Conservation (phyloP, 2,797 vertebrate genomes). For the Xenopus petersii region DNA sequence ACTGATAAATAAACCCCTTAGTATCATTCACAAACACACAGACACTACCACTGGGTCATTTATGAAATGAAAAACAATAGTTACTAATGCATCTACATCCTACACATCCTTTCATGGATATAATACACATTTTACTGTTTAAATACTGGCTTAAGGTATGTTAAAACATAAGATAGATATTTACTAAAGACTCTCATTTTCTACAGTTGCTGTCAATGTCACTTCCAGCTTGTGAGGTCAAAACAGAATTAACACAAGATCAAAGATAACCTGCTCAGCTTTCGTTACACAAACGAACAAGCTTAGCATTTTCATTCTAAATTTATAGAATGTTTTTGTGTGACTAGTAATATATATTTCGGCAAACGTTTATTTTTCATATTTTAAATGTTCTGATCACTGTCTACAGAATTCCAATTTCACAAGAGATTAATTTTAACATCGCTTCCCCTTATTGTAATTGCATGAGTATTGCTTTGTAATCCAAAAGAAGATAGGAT, state of each 20-base stretch:
- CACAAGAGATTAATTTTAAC: conserved; percentile 45
- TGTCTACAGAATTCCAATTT: conserved; percentile 44
- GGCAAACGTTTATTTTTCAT: conserved; percentile 29
- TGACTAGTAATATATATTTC: conserved; percentile 16
- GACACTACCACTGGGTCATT: too few species aligned
- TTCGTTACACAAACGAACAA: conserved; percentile 16
- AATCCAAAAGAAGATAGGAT: conserved; percentile 22
- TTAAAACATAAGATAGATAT: background rate
- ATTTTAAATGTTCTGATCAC: conserved; percentile 40
- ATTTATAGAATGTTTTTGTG: conserved; percentile 1
- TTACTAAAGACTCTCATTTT: background rate
- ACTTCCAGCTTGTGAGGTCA: conserved; percentile 32
- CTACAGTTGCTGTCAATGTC: conserved; percentile 14
- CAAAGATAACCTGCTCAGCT: background rate
- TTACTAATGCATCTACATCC: too few species aligned
- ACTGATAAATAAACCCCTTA: too few species aligned
- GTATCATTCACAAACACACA: too few species aligned
- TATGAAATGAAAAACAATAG: too few species aligned
- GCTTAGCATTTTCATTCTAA: conserved; percentile 18
- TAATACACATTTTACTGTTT: background rate
- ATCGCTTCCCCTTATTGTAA: conserved; percentile 31
- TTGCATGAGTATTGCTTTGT: conserved; percentile 34
- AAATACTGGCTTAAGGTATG: background rate
- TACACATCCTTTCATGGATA: too few species aligned
- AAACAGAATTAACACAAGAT: conserved; percentile 19